These are phyloP conservation scores for Megaceryle alcyon DNA, from an alignment of 2,797 vertebrate species.

Conservation along the genomic window DNA sequence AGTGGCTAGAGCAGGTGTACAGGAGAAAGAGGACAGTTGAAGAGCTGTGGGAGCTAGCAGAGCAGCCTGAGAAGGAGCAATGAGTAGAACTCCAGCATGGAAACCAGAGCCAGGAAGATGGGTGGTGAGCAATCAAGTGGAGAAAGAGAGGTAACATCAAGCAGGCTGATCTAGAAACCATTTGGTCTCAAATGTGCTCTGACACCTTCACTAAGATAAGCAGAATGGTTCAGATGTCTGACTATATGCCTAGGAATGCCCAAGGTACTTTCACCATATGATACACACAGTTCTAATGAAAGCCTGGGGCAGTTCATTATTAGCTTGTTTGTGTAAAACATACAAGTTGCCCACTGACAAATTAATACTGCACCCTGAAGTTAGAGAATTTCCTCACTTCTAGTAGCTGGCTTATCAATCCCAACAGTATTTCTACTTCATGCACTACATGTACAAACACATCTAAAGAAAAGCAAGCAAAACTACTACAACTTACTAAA, in stretches of 20 bases:
- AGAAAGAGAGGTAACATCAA: not conserved
- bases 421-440: not conserved
- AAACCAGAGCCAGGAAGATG: not conserved
- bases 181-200: not conserved
- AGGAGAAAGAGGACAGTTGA: not conserved
- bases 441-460: not conserved
- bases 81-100: not conserved
- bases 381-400: not conserved
- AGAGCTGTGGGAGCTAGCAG: not conserved
- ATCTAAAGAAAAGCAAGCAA: not conserved
- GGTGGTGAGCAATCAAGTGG: not conserved
- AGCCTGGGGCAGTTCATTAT: not conserved
- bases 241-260: fast-evolving
- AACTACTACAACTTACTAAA: not conserved
- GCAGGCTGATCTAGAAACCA: not conserved
- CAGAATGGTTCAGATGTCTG: not conserved
- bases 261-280: not conserved
- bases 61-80: fast-evolving
- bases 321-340: not conserved
- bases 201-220: not conserved
- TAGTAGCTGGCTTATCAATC: not conserved
- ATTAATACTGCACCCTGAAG: not conserved
- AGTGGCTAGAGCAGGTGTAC: fast-evolving
- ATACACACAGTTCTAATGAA: not conserved
- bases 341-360: not conserved